Percentiles rank a stretch among this genome's conserved stretches.
Conservation (phyloP, 2,888 invertebrate genomes). For the Ptilodon capucinus region DNA sequence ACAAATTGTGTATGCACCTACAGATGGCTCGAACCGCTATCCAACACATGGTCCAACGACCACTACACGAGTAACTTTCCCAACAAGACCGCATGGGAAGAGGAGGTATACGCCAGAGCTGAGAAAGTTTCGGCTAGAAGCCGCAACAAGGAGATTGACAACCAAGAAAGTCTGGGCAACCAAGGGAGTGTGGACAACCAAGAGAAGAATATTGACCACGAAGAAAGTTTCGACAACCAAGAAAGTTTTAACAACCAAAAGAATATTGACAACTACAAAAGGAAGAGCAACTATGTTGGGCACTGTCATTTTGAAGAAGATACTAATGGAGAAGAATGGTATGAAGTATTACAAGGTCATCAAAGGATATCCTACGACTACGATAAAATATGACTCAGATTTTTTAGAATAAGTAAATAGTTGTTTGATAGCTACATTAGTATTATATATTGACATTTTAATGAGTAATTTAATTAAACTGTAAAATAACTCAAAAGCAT, state of each 20-base stretch:
- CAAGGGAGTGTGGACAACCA: too few species aligned
- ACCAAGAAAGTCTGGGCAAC: too few species aligned
- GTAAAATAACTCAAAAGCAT: too few species aligned
- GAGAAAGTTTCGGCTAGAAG: not conserved
- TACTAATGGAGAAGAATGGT: constrained; percentile 41
- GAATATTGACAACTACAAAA: constrained; percentile 3
- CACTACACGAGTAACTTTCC: not conserved
- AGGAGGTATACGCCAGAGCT: constrained; percentile 37
- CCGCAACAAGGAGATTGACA: not conserved
- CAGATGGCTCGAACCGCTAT: not conserved
- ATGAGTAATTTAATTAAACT: not conserved
- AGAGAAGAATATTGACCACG: not conserved
- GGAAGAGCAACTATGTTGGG: constrained; percentile 6
- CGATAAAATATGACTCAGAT: constrained; percentile 30
- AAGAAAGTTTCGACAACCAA: not conserved
- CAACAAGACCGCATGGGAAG: constrained; percentile 12
- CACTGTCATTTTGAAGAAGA: constrained; percentile 36
- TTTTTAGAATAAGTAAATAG: constrained; percentile 35
- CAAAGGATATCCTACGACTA: constrained; percentile 29
- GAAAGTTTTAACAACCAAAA: not conserved
- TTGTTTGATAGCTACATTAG: not conserved
- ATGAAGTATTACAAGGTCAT: constrained; percentile 40
- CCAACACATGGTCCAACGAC: not conserved
- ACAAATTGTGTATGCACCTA: constrained; percentile 29
- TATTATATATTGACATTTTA: not conserved